Evolutionary conservation across 2,797 vertebrate genomes (phyloP).

Genomic region (Halcyon badia): DNA sequence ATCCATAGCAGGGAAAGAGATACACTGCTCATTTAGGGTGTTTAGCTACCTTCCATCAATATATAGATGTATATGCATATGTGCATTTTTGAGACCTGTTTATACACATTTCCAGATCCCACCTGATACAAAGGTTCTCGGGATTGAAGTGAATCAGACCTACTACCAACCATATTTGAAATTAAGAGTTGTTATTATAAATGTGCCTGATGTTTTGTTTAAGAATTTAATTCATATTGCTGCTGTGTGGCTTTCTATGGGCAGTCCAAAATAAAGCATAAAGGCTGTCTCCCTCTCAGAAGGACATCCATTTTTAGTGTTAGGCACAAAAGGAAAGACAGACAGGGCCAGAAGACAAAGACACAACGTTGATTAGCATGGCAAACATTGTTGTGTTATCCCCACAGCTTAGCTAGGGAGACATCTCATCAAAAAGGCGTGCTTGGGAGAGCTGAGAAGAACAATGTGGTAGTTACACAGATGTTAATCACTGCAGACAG

Average conservation of each 20-base stretch:
- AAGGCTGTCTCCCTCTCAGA: background rate
- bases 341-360: background rate
- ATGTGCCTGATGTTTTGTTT: background rate
- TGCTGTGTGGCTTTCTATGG: background rate
- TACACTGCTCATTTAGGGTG: background rate
- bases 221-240: background rate
- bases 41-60: background rate
- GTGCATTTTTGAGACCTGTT: background rate
- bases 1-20: background rate
- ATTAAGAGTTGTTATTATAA: background rate
- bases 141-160: background rate
- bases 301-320: background rate
- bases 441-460: background rate
- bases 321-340: background rate
- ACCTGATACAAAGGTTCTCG: background rate
- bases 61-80: fast-evolving
- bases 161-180: background rate
- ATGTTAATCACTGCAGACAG: background rate
- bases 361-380: background rate
- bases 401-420: background rate
- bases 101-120: background rate
- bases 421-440: background rate
- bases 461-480: background rate
- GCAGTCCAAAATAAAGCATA: background rate
- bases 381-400: background rate